These are phyloP conservation scores for Penaeus monodon DNA, from an alignment of 2,888 invertebrate genomes.

Conservation along the genomic window DNA sequence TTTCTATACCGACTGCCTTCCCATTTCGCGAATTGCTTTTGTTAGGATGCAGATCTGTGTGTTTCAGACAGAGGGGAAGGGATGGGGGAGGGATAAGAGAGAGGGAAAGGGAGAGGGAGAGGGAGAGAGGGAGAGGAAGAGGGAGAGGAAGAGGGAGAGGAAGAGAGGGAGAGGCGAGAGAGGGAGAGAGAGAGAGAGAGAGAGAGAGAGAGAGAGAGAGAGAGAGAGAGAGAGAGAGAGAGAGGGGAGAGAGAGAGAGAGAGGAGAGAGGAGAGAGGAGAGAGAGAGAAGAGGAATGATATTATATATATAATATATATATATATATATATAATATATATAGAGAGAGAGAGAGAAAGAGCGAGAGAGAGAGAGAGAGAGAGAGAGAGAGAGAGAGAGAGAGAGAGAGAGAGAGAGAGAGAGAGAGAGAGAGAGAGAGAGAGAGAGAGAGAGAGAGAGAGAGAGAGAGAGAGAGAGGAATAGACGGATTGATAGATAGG, in stretches of 20 bases:
- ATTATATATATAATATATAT: too few species aligned
- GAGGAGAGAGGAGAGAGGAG: neutral
- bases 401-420: neutral
- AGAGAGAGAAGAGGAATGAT: neutral
- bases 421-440: neutral
- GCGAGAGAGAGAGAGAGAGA: neutral
- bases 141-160: neutral
- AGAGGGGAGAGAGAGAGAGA: neutral
- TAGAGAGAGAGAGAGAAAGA: neutral
- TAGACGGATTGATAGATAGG: neutral
- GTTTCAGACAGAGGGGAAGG: neutral
- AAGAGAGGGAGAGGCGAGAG: neutral
- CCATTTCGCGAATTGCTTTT: too few species aligned
- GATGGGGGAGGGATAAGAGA: neutral
- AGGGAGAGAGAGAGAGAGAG: neutral
- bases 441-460: slow-evolving; percentile 5
- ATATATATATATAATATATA: too few species aligned
- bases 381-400: neutral
- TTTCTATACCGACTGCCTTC: too few species aligned
- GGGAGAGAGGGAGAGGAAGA: neutral
- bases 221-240: neutral
- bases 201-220: neutral
- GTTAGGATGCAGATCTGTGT: too few species aligned
- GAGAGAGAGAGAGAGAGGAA: neutral
- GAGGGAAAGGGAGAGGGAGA: neutral